phyloP scores from a whole-genome alignment of 2,888 invertebrate genomes.

The Apodemia arnacis region DNA sequence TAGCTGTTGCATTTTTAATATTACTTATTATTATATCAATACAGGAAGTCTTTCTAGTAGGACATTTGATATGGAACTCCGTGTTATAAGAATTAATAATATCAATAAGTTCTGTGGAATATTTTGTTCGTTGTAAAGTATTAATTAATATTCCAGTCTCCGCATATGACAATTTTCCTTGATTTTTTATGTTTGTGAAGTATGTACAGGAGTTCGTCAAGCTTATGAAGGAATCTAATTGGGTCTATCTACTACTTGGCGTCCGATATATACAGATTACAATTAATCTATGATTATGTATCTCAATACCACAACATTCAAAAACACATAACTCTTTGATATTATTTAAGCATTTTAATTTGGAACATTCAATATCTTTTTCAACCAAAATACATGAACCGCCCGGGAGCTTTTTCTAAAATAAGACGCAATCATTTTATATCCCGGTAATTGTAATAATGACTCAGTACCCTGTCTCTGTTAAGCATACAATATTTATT shows the following conservation, averaged over 20 bases:
- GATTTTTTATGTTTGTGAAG: not conserved
- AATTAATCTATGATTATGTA: not conserved
- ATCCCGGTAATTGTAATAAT: not conserved
- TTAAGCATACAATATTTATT: not conserved
- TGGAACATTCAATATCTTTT: not conserved
- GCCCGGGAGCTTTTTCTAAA: not conserved
- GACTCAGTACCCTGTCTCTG: not conserved
- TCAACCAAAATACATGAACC: not conserved
- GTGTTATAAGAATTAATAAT: not conserved
- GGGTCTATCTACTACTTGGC: conserved; percentile 30
- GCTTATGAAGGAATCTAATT: conserved; percentile 39
- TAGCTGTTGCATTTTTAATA: conserved; percentile 63
- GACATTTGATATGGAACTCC: conserved; percentile 6
- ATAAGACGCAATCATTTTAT: not conserved
- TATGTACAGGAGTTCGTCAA: not conserved
- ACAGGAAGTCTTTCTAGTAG: conserved; percentile 9
- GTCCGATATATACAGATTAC: conserved; percentile 33
- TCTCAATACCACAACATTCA: conserved; percentile 25
- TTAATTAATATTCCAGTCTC: conserved; percentile 4
- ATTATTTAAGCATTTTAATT: not conserved
- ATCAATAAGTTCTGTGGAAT: not conserved
- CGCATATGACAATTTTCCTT: not conserved
- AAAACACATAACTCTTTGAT: not conserved
- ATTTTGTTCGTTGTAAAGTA: not conserved
- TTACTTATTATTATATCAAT: conserved; percentile 68